Evolutionary conservation across 2,797 vertebrate genomes (phyloP), one percentile per base, ranked within the genome.

Genomic region (Tympanoctomys barrerae): DNA sequence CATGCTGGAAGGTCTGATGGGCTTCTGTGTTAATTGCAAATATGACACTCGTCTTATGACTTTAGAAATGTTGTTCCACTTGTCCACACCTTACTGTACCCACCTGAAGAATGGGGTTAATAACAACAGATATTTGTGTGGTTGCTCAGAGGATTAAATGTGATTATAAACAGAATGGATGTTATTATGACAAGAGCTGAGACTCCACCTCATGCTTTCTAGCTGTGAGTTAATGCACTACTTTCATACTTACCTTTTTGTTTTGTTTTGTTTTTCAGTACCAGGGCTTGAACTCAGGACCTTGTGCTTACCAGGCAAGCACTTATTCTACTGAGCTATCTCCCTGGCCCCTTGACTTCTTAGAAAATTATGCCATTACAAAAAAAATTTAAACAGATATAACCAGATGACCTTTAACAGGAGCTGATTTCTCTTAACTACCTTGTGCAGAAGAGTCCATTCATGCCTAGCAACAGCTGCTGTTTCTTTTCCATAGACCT

Each of bases 401-500:
- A 42, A 18, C 62, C 28, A 39, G 62, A 52, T 73, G 73, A 46
- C 78, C 68, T 68, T 89, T n/a, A 36, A 21, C 10, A 87, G 54
- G 80, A 80, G 26, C 33, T 42, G 33, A 36, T 73, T 70, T 91
- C 68, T 80, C 52, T 59, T 49, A 75, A 21, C 14, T 39, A 14
- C 59, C 62, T 66, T 90, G 42, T 26, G 13, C 24, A 26, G 28
- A 7, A 84, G 49, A 59, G 11, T 21, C 70, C 78, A 42, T 78
- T 82, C 26, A n/a, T 33, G 7, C 21, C 61, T 21, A 28, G 5
- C 22, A 82, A 33, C 26, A 79, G 66, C 59, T 79, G 54, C 26
- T 87, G 66, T 54, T 75, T 71, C 62, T 81, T 70, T 68, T 86
- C 62, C 36, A 94, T 80, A 54, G 59, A 46, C 24, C 54, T 95